Conservation (phyloP, 64 coral and sea anemone genomes). For the Platygyra sinensis region DNA sequence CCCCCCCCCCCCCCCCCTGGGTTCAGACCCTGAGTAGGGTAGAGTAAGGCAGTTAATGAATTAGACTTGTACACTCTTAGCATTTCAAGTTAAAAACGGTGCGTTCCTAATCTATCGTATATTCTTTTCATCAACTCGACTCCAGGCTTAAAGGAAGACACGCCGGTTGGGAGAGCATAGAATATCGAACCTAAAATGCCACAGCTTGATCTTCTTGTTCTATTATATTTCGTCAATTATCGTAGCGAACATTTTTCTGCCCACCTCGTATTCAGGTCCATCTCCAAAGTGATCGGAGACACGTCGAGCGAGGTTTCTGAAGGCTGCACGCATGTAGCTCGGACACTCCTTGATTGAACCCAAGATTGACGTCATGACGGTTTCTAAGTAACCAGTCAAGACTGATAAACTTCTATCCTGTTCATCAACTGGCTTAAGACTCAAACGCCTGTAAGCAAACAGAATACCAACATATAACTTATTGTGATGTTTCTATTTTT, state of each 20-base stretch:
- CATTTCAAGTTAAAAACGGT: too few relatives aligned
- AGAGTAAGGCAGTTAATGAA: too few relatives aligned
- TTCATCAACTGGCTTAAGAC: constrained; percentile 62
- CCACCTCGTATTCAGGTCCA: constrained; percentile 63
- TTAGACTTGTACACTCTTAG: too few relatives aligned
- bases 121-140: too few relatives aligned
- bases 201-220: too few relatives aligned
- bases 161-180: too few relatives aligned
- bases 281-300: constrained; percentile 79
- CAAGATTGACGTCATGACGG: constrained; percentile 82
- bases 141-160: too few relatives aligned
- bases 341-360: constrained; percentile 70
- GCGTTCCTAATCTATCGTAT: too few relatives aligned
- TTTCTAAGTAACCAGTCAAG: constrained; percentile 69
- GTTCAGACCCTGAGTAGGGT: too few relatives aligned
- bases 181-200: too few relatives aligned
- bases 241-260: not conserved
- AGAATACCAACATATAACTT: not conserved
- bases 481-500: not conserved
- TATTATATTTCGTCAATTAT: too few relatives aligned
- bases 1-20: too few relatives aligned
- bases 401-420: constrained; percentile 61
- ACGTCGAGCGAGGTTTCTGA: constrained; percentile 80
- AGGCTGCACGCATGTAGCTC: constrained; percentile 68
- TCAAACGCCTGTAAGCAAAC: constrained; percentile 63